Base-by-base conservation (phyloP, 2,888 invertebrate genomes). In the Cryptocheilus praepositus region DNA sequence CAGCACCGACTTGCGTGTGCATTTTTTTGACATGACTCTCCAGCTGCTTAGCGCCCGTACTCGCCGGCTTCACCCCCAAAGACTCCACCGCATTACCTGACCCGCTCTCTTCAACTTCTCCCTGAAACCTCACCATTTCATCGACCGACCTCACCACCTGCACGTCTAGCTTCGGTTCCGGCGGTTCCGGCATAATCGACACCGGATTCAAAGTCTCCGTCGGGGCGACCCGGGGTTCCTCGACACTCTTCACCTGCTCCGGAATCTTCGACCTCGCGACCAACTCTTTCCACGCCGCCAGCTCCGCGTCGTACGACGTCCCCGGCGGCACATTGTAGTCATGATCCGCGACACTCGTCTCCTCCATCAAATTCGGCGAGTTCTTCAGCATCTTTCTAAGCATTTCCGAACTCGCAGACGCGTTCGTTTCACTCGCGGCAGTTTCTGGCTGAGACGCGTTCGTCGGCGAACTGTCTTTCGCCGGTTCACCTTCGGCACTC, bases 111-210 rank as follows among this genome's bases (percentile, higher is more conserved):
- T 25, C 25, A 5, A 25, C 25, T 25, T 25, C 25, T 2, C 3
- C 5, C 25, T 3, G 3, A 25, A 5, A 3, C 5, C 5, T 25
- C 25, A 25, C 25, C 25, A 25, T 36, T 3, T 70, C 51, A 1
- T 57, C 61, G 19, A 22, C 3, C 0, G 79, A 21, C 2, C 57
- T 81, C 8, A 83, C 71, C 5, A 70, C 67, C 53, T 73, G 70
- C 0, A 81, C 69, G 44, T 85, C 85, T 3, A 74, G 28, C 22
- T 79, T 81, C 2, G 79, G 79, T 36, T 62, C 46, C 0, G 85
- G 85, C 3, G 85, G 79, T 58, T 86, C 84, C 0, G 86, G 86
- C 3, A 75, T 75, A 36, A 84, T 83, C 3, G 79, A 81, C 13
- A 83, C 22, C 5, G 16, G n/a, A 13, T 18, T 18, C 49, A 49